Conservation (phyloP, 2,113 vertebrate species). For the Heterocephalus glaber region DNA sequence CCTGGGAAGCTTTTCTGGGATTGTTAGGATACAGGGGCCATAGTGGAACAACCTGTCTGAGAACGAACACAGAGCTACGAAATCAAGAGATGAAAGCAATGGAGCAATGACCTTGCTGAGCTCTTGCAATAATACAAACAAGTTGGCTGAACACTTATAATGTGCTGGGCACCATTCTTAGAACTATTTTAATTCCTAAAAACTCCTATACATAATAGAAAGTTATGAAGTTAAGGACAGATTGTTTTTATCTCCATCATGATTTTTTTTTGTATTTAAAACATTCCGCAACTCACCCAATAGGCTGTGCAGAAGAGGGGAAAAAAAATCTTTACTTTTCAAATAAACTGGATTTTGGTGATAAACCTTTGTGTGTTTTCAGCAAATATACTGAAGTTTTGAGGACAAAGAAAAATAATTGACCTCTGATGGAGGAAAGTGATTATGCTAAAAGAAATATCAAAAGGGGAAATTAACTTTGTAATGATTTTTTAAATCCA, state of each 20-base stretch:
- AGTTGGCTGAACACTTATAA: background rate
- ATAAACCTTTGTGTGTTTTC: slow-evolving; percentile 60
- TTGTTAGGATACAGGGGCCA: background rate
- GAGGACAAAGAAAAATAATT: slow-evolving; percentile 72
- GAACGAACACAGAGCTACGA: background rate
- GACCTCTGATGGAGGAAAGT: slow-evolving; percentile 52
- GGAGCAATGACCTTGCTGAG: background rate
- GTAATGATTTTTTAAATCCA: slow-evolving; percentile 43
- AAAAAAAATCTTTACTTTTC: slow-evolving; percentile 3
- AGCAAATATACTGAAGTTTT: slow-evolving; percentile 53
- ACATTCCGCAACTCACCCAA: slow-evolving; percentile 29
- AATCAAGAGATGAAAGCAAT: background rate
- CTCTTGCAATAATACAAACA: background rate
- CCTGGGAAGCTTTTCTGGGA: background rate
- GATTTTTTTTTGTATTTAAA: slow-evolving; percentile 29
- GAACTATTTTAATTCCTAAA: background rate
- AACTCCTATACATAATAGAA: background rate
- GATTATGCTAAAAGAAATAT: slow-evolving; percentile 62
- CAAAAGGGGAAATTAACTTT: slow-evolving; percentile 63
- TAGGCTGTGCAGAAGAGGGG: background rate
- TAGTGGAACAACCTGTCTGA: background rate
- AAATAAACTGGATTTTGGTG: slow-evolving; percentile 66
- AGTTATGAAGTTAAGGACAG: background rate
- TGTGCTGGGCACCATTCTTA: background rate
- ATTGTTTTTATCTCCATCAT: background rate